Percentiles rank a stretch among this genome's conserved stretches.
Conservation (phyloP, 2,113 vertebrate species). For the Neopipo cinnamomea region DNA sequence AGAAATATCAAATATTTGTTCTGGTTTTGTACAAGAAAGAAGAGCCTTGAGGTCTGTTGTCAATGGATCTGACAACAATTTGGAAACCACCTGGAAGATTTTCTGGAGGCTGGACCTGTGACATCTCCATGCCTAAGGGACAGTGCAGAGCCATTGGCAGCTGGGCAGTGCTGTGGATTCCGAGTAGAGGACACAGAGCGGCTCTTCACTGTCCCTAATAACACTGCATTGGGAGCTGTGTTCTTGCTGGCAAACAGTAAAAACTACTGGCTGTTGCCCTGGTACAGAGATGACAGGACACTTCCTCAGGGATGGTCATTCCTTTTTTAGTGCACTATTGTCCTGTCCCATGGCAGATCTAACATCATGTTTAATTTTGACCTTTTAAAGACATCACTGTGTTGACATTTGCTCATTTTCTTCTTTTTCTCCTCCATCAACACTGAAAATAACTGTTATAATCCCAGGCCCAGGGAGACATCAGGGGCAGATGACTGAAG, state of each 20-base stretch:
- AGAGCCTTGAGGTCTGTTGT: background rate
- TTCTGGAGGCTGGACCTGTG: background rate
- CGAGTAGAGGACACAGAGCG: background rate
- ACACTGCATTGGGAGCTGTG: background rate
- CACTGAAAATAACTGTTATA: background rate
- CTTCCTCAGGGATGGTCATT: background rate
- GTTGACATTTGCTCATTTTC: background rate
- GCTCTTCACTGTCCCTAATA: background rate
- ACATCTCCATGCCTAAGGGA: background rate
- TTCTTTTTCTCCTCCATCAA: background rate
- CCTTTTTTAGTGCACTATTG: background rate
- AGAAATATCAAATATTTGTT: background rate
- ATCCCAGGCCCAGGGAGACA: background rate
- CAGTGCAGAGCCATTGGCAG: background rate
- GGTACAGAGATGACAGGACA: background rate
- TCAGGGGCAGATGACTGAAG: background rate
- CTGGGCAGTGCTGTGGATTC: background rate
- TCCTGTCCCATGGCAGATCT: background rate
- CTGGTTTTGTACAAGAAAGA: background rate
- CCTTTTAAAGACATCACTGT: background rate
- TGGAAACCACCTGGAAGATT: background rate
- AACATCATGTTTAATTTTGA: background rate
- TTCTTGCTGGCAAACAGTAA: background rate
- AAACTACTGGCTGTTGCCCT: background rate
- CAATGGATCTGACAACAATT: background rate